Base-by-base conservation (phyloP, 2,113 vertebrate genomes). In the Python bivittatus region DNA sequence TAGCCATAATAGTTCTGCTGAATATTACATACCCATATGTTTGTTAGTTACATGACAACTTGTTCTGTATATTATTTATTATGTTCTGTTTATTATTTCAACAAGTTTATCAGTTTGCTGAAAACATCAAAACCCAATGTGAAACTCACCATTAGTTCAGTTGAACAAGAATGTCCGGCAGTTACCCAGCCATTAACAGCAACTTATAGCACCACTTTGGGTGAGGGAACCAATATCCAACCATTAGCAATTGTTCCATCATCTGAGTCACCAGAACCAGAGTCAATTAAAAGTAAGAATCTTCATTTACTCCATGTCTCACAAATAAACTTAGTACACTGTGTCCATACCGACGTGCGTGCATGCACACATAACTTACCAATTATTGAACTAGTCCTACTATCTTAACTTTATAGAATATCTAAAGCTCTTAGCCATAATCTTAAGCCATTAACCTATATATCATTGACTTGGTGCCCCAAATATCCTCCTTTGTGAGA, bases 81-180 rank as follows among this genome's bases (percentile, higher is more conserved):
- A 79, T 91, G 84, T 94, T 94, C 13, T 83, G 42, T 93, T 85
- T 91, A 61, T 92, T 53, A 3, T 96, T 91, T 48, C 33, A 93
- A 90, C 89, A 93, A 99, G 98, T 98, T 99, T 94, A 98, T 97
- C 94, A 97, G 91, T 94, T 97, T 98, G 23, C 94, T 98, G 95
- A 98, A 98, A 95, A 98, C 97, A 84, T 91, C 97, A 84, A 98
- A 97, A 94, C 95, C 95, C 52, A 96, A 96, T 20, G 97, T 98
- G 93, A 99, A 96, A 93, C 97, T 98, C 95, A 98, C 98, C 60
- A 93, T 98, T 96, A 97, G 88, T 94, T 96, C 97, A 88, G 95
- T 96, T 72, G 97, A 97, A 92, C 83, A 42, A 10, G 96, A 96
- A 79, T 83, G 84, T 42, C 93, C 90, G 86, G 84, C 90, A 29